phyloP scores from a whole-genome alignment of 2,888 invertebrate genomes.

The Drosophila lutescens region DNA sequence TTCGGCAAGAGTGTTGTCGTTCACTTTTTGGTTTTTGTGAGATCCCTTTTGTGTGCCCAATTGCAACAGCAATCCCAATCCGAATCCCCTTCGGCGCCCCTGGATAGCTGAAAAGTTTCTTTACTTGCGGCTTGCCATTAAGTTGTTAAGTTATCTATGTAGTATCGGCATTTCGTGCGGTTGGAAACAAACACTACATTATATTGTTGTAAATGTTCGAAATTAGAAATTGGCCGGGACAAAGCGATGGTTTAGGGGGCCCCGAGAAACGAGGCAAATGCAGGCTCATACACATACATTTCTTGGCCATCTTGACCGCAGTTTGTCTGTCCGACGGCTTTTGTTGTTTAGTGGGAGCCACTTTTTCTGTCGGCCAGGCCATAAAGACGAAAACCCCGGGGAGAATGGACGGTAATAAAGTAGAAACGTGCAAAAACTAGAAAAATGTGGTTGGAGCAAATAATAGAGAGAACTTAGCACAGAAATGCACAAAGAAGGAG shows the following conservation, averaged over 20 bases:
- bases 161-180: constrained; percentile 70
- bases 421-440: constrained; percentile 79
- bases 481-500: constrained; percentile 62
- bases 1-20: constrained; percentile 56
- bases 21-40: constrained; percentile 52
- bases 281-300: constrained; percentile 2
- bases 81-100: constrained; percentile 3
- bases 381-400: constrained; percentile 48
- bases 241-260: constrained; percentile 7
- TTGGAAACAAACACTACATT: constrained; percentile 71
- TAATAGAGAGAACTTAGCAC: constrained; percentile 68
- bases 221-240: constrained; percentile 69
- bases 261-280: not conserved
- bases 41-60: constrained; percentile 48
- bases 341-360: constrained; percentile 32
- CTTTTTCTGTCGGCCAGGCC: constrained; percentile 53
- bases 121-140: constrained; percentile 72
- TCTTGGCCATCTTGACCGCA: constrained; percentile 56
- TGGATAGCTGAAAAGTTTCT: constrained; percentile 48
- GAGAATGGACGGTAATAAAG: constrained; percentile 68
- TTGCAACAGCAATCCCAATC: constrained; percentile 5
- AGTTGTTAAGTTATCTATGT: constrained; percentile 79
- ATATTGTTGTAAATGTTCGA: constrained; percentile 71
- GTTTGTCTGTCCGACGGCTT: constrained; percentile 44
- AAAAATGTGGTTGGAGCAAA: constrained; percentile 74